Evolutionary conservation across 2,797 vertebrate genomes (phyloP).

Genomic region (Forpus xanthops): DNA sequence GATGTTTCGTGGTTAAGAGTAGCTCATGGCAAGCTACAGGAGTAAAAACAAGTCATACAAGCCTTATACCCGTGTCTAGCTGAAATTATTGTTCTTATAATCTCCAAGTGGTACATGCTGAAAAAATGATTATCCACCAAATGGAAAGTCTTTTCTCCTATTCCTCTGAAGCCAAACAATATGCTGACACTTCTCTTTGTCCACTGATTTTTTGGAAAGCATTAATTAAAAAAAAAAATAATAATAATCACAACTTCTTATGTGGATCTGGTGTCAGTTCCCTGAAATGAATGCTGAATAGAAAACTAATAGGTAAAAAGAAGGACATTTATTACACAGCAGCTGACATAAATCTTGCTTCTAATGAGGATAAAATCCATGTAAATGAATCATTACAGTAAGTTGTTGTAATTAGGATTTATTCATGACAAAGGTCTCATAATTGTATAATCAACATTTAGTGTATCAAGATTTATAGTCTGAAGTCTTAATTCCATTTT

Average conservation of each 20-base stretch:
- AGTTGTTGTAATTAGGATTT: conserved; percentile 54
- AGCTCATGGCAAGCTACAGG: not conserved
- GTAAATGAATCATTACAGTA: conserved; percentile 44
- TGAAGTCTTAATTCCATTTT: conserved; percentile 23
- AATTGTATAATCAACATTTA: conserved; percentile 24
- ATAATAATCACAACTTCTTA: not conserved
- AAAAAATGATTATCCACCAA: not conserved
- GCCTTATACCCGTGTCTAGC: not conserved
- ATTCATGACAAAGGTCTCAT: conserved; percentile 30
- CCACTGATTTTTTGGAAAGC: not conserved
- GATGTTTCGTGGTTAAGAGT: not conserved
- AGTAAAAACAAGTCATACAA: not conserved
- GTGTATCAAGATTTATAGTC: conserved; percentile 8
- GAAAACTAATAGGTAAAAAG: conserved; percentile 26
- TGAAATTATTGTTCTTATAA: not conserved
- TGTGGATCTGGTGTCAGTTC: not conserved
- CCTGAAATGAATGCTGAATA: not conserved
- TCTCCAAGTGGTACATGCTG: not conserved
- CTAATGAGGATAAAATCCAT: conserved; percentile 38
- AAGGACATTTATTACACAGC: not conserved
- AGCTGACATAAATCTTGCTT: conserved; percentile 27
- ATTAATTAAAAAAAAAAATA: not conserved
- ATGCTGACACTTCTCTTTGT: conserved; percentile 17
- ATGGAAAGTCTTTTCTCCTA: not conserved
- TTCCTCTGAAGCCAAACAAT: conserved; percentile 7